Percentiles rank a stretch among this genome's conserved stretches.
Evolutionary conservation across 2,888 invertebrate species (phyloP).

Genomic region (Volucella inflata): DNA sequence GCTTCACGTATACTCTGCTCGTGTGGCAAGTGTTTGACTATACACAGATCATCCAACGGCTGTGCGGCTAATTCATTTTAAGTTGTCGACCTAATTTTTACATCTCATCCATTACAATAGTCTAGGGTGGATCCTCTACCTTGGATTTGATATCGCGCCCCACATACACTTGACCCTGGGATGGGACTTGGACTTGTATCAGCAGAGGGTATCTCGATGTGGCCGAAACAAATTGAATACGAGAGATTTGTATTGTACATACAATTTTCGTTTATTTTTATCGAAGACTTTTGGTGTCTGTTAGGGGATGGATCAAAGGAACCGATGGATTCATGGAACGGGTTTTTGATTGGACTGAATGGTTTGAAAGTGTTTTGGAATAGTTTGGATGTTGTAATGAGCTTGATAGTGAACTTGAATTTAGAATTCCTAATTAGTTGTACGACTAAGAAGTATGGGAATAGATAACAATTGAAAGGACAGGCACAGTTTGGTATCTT

Average conservation of each 20-base stretch:
- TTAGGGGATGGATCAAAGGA: constrained; percentile 55
- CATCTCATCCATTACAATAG: constrained; percentile 67
- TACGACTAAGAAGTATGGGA: neutral
- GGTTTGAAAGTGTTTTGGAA: constrained; percentile 39
- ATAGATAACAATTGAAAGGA: no score
- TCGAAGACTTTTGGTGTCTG: constrained; percentile 23
- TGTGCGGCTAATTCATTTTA: constrained; percentile 68
- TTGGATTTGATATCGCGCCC: constrained; percentile 59
- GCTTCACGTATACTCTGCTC: constrained; percentile 12
- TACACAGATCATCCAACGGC: constrained; percentile 18
- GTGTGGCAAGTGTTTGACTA: constrained; percentile 66
- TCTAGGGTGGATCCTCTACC: constrained; percentile 60
- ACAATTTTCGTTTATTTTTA: neutral
- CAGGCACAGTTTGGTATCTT: no score
- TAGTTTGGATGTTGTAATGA: constrained; percentile 25
- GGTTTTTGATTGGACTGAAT: constrained; percentile 37
- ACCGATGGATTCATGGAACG: constrained; percentile 46
- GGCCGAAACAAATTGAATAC: constrained; percentile 68
- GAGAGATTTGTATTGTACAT: constrained; percentile 22
- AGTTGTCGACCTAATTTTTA: constrained; percentile 71
- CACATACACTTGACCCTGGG: constrained; percentile 33
- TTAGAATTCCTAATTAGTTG: neutral
- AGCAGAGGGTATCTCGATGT: constrained; percentile 62
- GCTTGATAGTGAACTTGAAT: constrained; percentile 18
- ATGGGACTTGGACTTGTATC: constrained; percentile 34